phyloP scores from a whole-genome alignment of 2,888 invertebrate species.

The Latrodectus elegans region DNA sequence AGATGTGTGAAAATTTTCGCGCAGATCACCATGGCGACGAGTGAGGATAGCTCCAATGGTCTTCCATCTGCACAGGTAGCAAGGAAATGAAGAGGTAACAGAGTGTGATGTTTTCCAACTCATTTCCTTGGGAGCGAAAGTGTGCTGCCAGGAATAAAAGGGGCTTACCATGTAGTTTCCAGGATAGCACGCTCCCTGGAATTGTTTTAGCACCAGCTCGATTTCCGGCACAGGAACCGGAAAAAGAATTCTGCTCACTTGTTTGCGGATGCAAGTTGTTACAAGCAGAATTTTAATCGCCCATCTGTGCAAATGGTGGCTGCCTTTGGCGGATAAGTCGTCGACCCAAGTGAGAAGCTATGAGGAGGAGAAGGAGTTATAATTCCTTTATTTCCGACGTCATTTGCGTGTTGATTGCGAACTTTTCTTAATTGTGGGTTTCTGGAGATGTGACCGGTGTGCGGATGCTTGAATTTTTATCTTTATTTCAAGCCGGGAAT shows the following conservation, averaged over 20 bases:
- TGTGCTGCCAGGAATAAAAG: slow-evolving; percentile 25
- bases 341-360: neutral
- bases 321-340: neutral
- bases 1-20: slow-evolving; percentile 25
- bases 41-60: slow-evolving; percentile 11
- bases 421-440: neutral
- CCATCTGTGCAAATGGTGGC: neutral
- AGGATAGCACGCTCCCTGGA: neutral
- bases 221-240: slow-evolving; percentile 28
- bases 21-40: slow-evolving; percentile 36
- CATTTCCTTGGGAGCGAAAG: slow-evolving; percentile 39
- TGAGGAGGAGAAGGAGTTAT: neutral
- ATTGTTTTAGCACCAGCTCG: neutral
- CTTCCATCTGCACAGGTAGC: slow-evolving; percentile 37
- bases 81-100: slow-evolving; percentile 58
- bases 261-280: neutral
- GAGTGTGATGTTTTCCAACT: slow-evolving; percentile 62
- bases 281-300: slow-evolving; percentile 26
- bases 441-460: too few relatives aligned
- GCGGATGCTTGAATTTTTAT: too few relatives aligned
- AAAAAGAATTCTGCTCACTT: neutral
- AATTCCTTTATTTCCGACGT: neutral
- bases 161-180: neutral
- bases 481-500: neutral
- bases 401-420: neutral